Evolutionary conservation across 2,797 vertebrate species (phyloP).

Genomic region (Pantherophis alleghaniensis): DNA sequence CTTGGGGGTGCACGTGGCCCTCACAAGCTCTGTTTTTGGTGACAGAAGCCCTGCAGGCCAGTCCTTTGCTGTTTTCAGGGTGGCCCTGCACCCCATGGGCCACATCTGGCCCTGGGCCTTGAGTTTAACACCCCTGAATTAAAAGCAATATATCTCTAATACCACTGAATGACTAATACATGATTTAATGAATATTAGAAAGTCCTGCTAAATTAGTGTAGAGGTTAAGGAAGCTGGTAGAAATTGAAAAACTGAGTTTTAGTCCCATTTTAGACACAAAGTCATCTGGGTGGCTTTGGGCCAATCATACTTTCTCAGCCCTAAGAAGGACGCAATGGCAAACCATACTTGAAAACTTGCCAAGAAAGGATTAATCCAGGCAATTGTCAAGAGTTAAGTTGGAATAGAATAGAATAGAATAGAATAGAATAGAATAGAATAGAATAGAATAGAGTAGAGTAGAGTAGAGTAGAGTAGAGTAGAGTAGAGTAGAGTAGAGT

Average conservation of each 20-base stretch:
- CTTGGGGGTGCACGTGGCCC: too few relatives aligned
- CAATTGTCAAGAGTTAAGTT: neutral
- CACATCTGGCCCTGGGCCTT: too few relatives aligned
- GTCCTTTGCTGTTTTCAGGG: too few relatives aligned
- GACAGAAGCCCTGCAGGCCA: too few relatives aligned
- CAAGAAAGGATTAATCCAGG: neutral
- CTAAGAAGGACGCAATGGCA: neutral
- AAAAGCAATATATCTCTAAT: neutral
- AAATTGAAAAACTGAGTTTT: neutral
- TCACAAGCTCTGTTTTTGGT: too few relatives aligned
- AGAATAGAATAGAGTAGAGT: too few relatives aligned
- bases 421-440: rapidly evolving
- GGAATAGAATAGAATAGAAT: too few relatives aligned
- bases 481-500: too few relatives aligned
- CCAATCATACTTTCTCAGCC: neutral
- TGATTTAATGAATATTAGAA: constrained; percentile 10
- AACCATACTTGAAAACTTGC: neutral
- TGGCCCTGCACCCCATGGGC: too few relatives aligned
- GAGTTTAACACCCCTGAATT: too few relatives aligned
- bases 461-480: too few relatives aligned
- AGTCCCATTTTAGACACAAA: neutral
- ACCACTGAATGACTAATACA: neutral
- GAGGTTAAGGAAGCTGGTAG: neutral
- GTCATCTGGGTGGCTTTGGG: neutral
- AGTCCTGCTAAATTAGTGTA: neutral